phyloP scores from a whole-genome alignment of 2,888 invertebrate species.

The Leucoma salicis region DNA sequence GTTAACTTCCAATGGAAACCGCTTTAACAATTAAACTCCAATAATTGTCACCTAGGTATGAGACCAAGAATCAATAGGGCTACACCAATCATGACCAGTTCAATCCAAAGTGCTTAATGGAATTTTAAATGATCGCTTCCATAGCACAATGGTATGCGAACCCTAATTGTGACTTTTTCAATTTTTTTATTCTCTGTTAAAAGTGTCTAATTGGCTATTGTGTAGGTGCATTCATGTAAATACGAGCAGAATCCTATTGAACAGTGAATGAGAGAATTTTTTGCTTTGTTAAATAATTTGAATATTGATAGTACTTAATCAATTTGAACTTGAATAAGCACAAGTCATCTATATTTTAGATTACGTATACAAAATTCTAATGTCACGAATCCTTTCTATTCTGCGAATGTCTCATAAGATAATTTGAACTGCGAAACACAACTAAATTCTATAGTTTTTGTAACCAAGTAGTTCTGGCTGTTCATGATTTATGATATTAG shows the following conservation, averaged over 20 bases:
- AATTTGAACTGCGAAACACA: too few species aligned
- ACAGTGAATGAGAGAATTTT: conserved; percentile 43
- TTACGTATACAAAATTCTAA: too few species aligned
- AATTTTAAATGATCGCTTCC: conserved; percentile 78
- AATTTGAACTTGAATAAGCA: too few species aligned
- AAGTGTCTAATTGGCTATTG: conserved; percentile 78
- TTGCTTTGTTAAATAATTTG: conserved; percentile 34
- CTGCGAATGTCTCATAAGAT: too few species aligned
- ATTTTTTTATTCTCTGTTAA: conserved; percentile 60
- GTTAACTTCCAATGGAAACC: too few species aligned
- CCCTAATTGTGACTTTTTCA: conserved; percentile 59
- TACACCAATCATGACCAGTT: conserved; percentile 44
- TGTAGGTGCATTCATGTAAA: conserved; percentile 54
- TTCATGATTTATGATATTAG: too few species aligned
- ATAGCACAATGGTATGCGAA: conserved; percentile 55
- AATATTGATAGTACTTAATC: not conserved
- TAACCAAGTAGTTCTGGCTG: too few species aligned
- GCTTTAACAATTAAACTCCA: conserved; percentile 14
- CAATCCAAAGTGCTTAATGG: conserved; percentile 70
- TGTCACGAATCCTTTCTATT: too few species aligned
- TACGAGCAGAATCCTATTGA: conserved; percentile 32
- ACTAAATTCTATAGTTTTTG: too few species aligned
- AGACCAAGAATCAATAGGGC: conserved; percentile 35
- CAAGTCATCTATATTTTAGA: too few species aligned
- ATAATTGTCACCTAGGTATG: conserved; percentile 23